A percentile compares a stretch with the other conserved stretches of the same genome.
Conservation (phyloP, 2,797 vertebrate species). For the Psittacula echo region DNA sequence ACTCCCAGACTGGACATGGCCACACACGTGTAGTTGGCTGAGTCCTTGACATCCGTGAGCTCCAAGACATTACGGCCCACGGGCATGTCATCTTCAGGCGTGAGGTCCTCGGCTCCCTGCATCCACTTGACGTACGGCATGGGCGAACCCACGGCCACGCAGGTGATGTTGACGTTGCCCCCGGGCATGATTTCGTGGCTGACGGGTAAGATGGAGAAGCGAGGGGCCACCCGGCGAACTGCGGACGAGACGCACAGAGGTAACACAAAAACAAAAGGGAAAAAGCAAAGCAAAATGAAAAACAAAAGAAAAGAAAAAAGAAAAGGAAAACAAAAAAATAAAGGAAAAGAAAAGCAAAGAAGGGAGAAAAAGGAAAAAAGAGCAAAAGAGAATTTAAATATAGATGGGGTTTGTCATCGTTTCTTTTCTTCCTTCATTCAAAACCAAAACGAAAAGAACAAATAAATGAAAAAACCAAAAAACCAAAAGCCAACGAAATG, state of each 20-base stretch:
- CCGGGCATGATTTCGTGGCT: conserved; percentile 99
- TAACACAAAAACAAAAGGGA: conserved; percentile 81
- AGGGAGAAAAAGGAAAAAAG: conserved; percentile 69
- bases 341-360: conserved; percentile 20
- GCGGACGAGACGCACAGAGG: conserved; percentile 85
- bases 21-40: conserved; percentile 98
- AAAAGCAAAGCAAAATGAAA: conserved; percentile 49
- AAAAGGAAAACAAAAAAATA: conserved; percentile 1
- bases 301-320: conserved; percentile 69
- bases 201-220: conserved; percentile 97
- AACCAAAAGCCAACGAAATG: conserved; percentile 82
- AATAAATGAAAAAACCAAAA: conserved; percentile 75
- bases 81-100: conserved; percentile 98
- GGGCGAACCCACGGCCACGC: conserved; percentile 96
- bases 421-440: conserved; percentile 71
- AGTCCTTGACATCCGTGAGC: conserved; percentile 94
- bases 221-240: conserved; percentile 98
- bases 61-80: conserved; percentile 97
- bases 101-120: conserved; percentile 96
- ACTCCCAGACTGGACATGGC: conserved; percentile 99
- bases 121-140: conserved; percentile 99
- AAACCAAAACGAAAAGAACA: conserved; percentile 75
- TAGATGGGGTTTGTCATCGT: conserved; percentile 70
- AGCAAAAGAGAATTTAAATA: conserved; percentile 81
- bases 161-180: conserved; percentile 98